Percentiles rank a stretch among this genome's conserved stretches.
phyloP scores from a whole-genome alignment of 2,113 vertebrate species.

The Tenrec ecaudatus region DNA sequence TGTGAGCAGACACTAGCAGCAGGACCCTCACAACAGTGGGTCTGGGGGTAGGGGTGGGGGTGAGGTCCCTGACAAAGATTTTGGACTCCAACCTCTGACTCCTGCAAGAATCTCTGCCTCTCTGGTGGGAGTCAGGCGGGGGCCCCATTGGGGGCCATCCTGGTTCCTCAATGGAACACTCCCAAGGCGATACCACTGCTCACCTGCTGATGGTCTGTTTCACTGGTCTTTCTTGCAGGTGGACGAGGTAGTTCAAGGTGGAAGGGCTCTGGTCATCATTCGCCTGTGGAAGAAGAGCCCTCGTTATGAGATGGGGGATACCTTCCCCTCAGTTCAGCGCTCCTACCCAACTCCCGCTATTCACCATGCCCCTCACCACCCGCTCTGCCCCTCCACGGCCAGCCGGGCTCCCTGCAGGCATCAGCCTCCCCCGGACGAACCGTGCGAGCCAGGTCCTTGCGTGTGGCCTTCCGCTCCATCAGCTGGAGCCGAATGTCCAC shows the following conservation, averaged over 20 bases:
- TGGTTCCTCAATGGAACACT: neutral
- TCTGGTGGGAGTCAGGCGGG: neutral
- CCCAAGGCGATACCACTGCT: slow-evolving; percentile 48
- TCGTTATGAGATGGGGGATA: neutral
- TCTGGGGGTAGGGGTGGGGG: neutral
- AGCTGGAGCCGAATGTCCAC: slow-evolving; percentile 92
- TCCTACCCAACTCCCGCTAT: neutral
- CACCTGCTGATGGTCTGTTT: slow-evolving; percentile 98
- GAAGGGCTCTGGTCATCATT: slow-evolving; percentile 93
- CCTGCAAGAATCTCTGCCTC: neutral
- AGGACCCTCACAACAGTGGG: neutral
- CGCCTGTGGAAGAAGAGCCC: slow-evolving; percentile 83
- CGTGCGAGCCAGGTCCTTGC: slow-evolving; percentile 90
- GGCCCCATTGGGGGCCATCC: neutral
- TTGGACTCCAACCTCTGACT: neutral
- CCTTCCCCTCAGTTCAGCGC: accelerated
- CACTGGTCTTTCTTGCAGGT: slow-evolving; percentile 96
- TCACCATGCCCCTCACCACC: accelerated
- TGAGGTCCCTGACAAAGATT: neutral
- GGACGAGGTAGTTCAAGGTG: slow-evolving; percentile 95
- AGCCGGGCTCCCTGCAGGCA: neutral
- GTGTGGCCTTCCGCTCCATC: slow-evolving; percentile 86
- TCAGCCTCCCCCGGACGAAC: slow-evolving; percentile 80
- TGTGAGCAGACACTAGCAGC: neutral
- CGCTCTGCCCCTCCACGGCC: neutral